Evolutionary conservation across 2,797 vertebrate species (phyloP).

Genomic region (Cottoperca gobio): DNA sequence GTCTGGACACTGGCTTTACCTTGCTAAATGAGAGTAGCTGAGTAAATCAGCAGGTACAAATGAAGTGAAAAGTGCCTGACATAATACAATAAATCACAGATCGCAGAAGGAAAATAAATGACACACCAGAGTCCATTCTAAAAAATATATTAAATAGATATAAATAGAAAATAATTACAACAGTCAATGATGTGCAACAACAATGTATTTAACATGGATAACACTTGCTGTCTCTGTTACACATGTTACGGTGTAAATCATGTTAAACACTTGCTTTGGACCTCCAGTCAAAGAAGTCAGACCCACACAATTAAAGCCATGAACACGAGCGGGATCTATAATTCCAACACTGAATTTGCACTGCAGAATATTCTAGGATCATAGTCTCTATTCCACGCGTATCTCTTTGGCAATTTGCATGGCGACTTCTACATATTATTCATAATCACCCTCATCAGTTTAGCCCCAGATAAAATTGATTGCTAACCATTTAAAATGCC

Average conservation of each 20-base stretch:
- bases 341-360: constrained; percentile 1
- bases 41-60: neutral
- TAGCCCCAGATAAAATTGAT: constrained; percentile 51
- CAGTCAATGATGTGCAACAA: neutral
- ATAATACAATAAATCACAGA: neutral
- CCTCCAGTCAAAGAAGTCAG: constrained; percentile 4
- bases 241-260: neutral
- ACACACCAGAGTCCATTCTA: neutral
- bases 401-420: constrained; percentile 47
- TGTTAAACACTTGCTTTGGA: neutral
- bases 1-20: neutral
- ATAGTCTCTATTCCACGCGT: constrained; percentile 16
- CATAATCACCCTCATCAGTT: constrained; percentile 47
- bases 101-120: neutral
- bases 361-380: constrained; percentile 7
- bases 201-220: neutral
- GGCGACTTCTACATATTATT: constrained; percentile 43
- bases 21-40: neutral
- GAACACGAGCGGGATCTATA: neutral
- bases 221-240: neutral
- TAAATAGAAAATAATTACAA: neutral
- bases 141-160: too few species aligned
- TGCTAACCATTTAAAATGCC: constrained; percentile 41
- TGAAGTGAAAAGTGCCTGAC: neutral
- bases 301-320: constrained; percentile 7